These are phyloP conservation scores for Xyrauchen texanus DNA, from an alignment of 2,113 vertebrate genomes.

Conservation along the genomic window DNA sequence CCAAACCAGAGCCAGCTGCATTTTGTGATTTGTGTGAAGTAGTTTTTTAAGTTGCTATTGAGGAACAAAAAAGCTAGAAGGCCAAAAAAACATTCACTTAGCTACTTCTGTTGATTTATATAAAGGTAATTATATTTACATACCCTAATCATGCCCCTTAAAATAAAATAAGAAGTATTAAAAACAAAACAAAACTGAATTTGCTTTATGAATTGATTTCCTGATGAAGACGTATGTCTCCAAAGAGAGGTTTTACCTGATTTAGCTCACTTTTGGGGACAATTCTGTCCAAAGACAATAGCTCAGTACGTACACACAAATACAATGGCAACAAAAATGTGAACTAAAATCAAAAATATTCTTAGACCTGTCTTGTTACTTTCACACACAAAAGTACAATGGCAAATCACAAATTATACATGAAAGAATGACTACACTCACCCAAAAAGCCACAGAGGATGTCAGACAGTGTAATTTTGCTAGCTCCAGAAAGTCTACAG, in stretches of 20 bases:
- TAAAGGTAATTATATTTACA: too few relatives aligned
- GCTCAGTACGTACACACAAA: conserved; percentile 5
- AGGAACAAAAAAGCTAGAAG: conserved; percentile 21
- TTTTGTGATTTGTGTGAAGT: background rate
- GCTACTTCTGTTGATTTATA: too few relatives aligned
- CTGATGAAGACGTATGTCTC: too few relatives aligned
- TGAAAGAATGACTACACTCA: background rate
- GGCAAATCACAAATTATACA: background rate
- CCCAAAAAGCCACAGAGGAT: background rate
- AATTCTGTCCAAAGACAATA: too few relatives aligned
- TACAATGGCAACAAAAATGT: background rate
- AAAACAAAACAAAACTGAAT: too few relatives aligned
- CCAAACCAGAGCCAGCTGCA: background rate
- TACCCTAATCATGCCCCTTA: too few relatives aligned
- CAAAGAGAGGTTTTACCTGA: too few relatives aligned
- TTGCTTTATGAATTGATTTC: too few relatives aligned
- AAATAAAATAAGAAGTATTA: too few relatives aligned
- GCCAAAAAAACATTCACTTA: too few relatives aligned
- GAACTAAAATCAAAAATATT: background rate
- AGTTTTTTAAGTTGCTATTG: background rate
- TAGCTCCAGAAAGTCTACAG: conserved; percentile 44
- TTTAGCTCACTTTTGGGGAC: too few relatives aligned
- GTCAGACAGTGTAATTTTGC: conserved; percentile 50
- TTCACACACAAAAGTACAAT: conserved; percentile 11
- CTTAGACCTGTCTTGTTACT: background rate